A percentile compares a stretch with the other conserved stretches of the same genome.
phyloP scores from a whole-genome alignment of 2,888 invertebrate species.

The Drosophila neutralis region DNA sequence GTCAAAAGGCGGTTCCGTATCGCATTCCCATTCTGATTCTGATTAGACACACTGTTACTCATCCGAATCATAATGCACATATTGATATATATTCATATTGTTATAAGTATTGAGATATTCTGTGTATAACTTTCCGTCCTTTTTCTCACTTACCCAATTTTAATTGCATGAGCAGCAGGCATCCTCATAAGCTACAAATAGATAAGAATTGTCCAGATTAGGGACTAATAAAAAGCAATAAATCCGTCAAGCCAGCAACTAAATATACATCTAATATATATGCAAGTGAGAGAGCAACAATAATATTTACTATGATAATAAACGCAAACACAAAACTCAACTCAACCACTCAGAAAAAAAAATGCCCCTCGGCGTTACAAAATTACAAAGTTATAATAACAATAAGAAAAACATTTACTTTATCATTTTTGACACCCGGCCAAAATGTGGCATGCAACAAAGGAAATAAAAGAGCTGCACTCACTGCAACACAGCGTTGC shows the following conservation, averaged over 20 bases:
- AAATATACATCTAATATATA: background rate
- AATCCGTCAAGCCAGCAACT: background rate
- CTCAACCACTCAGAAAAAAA: background rate
- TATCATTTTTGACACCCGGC: constrained; percentile 67
- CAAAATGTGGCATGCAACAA: constrained; percentile 18
- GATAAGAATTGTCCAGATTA: background rate
- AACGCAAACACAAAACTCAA: background rate
- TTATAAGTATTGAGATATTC: background rate
- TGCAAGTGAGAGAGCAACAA: background rate
- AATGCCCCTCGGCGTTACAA: constrained; percentile 40
- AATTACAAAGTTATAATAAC: constrained; percentile 78
- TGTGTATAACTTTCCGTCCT: background rate
- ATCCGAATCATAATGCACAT: background rate
- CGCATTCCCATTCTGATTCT: background rate
- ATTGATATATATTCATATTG: background rate
- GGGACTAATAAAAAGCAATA: background rate
- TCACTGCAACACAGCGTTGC: constrained; percentile 13
- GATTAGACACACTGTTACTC: background rate
- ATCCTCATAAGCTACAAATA: background rate
- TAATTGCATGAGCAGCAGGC: background rate
- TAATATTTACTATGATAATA: constrained; percentile 20
- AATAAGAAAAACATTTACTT: constrained; percentile 79
- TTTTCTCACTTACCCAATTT: background rate
- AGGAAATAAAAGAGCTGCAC: constrained; percentile 3
- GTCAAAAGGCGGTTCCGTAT: background rate